A percentile compares a stretch with the other conserved stretches of the same genome.
phyloP scores from a whole-genome alignment of 2,888 invertebrate species.

The Unio pictorum region DNA sequence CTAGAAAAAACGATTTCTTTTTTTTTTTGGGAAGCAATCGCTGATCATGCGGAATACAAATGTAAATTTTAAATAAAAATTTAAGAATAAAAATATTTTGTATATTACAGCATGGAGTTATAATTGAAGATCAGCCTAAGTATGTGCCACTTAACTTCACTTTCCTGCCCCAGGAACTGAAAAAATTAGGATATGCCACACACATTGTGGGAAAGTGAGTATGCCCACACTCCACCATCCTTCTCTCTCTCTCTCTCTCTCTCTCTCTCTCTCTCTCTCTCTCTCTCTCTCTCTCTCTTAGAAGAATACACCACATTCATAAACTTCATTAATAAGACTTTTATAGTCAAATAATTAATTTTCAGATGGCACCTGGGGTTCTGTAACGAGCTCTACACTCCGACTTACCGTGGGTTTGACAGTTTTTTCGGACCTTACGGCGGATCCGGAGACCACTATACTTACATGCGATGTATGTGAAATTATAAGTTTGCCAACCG shows the following conservation, averaged over 20 bases:
- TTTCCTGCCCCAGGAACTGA: constrained; percentile 48
- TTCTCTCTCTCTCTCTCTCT: too few relatives aligned
- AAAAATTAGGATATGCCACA: constrained; percentile 44
- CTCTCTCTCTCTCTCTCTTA: too few relatives aligned
- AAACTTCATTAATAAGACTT: too few relatives aligned
- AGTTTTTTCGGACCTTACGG: constrained; percentile 71
- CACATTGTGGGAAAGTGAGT: constrained; percentile 58
- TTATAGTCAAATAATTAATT: neutral
- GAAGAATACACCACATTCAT: neutral
- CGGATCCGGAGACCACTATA: constrained; percentile 58
- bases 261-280: too few relatives aligned
- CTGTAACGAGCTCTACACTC: constrained; percentile 68
- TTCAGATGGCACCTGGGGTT: constrained; percentile 71
- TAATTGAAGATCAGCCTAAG: constrained; percentile 42
- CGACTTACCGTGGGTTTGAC: constrained; percentile 70
- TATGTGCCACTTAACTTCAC: constrained; percentile 43
- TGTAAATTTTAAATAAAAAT: too few relatives aligned
- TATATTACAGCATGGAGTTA: constrained; percentile 38
- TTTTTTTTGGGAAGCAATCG: too few relatives aligned
- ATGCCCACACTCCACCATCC: neutral
- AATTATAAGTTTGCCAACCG: too few relatives aligned
- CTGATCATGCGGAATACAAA: too few relatives aligned
- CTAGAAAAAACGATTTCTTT: too few relatives aligned
- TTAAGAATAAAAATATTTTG: neutral
- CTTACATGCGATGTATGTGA: constrained; percentile 24